Evolutionary conservation across 2,888 invertebrate species (phyloP).

Genomic region (Xestobium rufovillosum): DNA sequence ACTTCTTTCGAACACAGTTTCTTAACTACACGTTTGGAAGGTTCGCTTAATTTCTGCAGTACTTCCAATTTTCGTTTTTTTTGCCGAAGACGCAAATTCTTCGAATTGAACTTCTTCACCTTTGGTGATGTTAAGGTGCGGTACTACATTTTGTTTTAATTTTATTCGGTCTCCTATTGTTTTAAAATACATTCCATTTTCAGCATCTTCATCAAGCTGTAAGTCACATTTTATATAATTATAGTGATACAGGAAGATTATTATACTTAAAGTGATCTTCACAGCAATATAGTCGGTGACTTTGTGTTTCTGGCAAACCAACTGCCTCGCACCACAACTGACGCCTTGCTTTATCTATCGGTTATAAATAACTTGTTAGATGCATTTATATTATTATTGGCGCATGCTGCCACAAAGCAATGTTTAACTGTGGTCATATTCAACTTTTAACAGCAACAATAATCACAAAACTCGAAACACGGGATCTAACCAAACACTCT

Average conservation of each 20-base stretch:
- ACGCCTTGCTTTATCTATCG: slow-evolving; percentile 11
- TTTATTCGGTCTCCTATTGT: background rate
- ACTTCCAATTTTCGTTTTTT: slow-evolving; percentile 3
- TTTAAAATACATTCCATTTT: background rate
- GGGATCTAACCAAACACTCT: no score
- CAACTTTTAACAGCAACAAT: no score
- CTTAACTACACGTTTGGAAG: background rate
- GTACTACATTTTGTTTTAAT: no score
- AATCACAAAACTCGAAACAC: no score
- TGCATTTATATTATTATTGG: slow-evolving; percentile 12
- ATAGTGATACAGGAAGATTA: no score
- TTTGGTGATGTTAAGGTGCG: no score
- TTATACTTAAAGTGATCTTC: slow-evolving; percentile 17
- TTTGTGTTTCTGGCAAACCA: slow-evolving; percentile 1
- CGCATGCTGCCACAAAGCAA: slow-evolving; percentile 14
- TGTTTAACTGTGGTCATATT: slow-evolving; percentile 5
- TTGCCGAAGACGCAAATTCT: no score
- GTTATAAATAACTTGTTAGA: slow-evolving; percentile 15
- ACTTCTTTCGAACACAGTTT: background rate
- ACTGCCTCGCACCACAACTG: slow-evolving; percentile 13
- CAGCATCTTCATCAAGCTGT: slow-evolving; percentile 2
- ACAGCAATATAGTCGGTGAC: slow-evolving; percentile 13
- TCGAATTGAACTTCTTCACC: no score
- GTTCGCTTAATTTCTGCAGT: background rate
- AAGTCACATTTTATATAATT: no score